Conservation (phyloP, 2,113 vertebrate species). For the Aplodontia rufa region DNA sequence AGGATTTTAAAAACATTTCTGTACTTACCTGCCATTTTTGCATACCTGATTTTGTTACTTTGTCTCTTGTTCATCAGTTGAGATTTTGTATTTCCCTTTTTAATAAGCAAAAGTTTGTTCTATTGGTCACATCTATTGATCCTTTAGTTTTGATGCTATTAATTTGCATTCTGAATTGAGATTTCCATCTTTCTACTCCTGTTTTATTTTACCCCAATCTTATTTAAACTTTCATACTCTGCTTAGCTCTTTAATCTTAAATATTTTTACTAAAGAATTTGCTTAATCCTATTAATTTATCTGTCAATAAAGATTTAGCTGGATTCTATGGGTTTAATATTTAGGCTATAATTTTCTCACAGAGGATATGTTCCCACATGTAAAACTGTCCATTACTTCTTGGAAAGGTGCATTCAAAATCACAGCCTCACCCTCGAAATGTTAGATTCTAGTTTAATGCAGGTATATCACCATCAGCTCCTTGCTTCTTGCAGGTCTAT, state of each 20-base stretch:
- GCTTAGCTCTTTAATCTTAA: not conserved
- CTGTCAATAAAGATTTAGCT: not conserved
- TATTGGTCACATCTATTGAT: not conserved
- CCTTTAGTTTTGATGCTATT: not conserved
- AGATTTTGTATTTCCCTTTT: not conserved
- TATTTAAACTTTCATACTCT: not conserved
- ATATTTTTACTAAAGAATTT: not conserved
- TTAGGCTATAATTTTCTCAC: not conserved
- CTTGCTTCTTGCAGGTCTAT: not conserved
- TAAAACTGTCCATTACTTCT: not conserved
- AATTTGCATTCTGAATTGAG: not conserved
- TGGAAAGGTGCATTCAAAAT: not conserved
- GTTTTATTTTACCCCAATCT: not conserved
- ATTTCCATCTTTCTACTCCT: not conserved
- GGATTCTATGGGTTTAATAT: not conserved
- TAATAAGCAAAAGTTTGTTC: not conserved
- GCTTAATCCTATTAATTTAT: not conserved
- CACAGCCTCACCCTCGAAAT: rapidly evolving
- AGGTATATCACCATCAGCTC: not conserved
- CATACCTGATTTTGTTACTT: not conserved
- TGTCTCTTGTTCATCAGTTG: not conserved
- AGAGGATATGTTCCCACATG: not conserved
- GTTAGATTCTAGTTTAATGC: not conserved
- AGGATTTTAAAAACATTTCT: not conserved
- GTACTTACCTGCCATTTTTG: not conserved